These are phyloP conservation scores for Orycteropus afer DNA, from an alignment of 2,113 vertebrate species.

Conservation along the genomic window DNA sequence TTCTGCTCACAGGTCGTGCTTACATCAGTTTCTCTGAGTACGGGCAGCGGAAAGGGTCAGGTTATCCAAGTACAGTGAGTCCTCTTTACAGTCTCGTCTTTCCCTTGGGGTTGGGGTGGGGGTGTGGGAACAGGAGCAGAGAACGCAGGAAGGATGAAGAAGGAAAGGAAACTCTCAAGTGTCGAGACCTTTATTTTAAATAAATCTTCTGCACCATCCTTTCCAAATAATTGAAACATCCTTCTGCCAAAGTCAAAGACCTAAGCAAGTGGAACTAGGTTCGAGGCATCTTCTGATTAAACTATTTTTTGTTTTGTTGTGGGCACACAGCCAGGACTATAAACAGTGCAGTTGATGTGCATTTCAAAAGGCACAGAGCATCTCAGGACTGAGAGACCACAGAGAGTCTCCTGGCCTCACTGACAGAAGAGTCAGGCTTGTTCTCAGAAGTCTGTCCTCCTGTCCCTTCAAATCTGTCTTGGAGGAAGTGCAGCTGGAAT, in stretches of 20 bases:
- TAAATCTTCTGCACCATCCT: background rate
- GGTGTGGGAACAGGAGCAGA: background rate
- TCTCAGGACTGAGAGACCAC: constrained; percentile 28
- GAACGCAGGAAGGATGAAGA: background rate
- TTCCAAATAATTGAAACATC: constrained; percentile 53
- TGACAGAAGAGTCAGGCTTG: constrained; percentile 40
- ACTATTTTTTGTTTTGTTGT: background rate
- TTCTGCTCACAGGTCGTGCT: background rate
- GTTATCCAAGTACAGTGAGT: background rate
- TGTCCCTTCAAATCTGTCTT: no score
- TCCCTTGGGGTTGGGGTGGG: background rate
- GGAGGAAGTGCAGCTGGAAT: no score
- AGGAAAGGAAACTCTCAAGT: constrained; percentile 21
- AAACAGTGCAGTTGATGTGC: background rate
- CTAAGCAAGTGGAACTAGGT: background rate
- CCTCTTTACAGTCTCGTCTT: background rate
- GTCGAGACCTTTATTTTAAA: constrained; percentile 6
- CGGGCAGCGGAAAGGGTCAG: background rate
- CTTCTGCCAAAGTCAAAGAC: constrained; percentile 7
- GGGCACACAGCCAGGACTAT: background rate
- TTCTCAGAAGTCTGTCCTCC: constrained; percentile 13
- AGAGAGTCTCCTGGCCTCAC: background rate
- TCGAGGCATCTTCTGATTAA: background rate
- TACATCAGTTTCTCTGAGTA: background rate
- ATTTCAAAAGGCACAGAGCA: constrained; percentile 44